These are phyloP conservation scores for Buceros bicornis DNA, from an alignment of 2,797 vertebrate genomes.

Conservation along the genomic window DNA sequence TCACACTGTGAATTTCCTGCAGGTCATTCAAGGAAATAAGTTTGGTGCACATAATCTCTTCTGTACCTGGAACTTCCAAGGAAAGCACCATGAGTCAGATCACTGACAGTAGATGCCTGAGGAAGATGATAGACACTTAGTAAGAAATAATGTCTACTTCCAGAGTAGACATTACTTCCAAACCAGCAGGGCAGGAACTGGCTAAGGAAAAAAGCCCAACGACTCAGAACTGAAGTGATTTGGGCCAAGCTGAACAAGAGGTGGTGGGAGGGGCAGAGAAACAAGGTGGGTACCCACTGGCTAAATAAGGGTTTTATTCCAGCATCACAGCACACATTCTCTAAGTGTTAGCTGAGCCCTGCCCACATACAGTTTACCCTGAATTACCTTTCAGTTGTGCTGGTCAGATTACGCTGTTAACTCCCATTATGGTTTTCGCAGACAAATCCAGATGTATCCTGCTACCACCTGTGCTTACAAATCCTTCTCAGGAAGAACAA, in stretches of 20 bases:
- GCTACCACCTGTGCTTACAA: not conserved
- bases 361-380: not conserved
- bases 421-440: not conserved
- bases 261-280: not conserved
- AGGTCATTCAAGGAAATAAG: not conserved
- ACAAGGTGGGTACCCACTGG: not conserved
- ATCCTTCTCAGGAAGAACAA: not conserved
- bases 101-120: not conserved
- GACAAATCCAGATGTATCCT: not conserved
- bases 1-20: not conserved
- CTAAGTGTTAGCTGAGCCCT: not conserved
- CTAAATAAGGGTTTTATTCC: not conserved
- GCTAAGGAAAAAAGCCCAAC: fast-evolving
- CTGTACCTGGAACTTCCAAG: not conserved
- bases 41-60: not conserved
- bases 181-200: not conserved
- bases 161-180: not conserved
- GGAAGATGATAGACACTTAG: not conserved
- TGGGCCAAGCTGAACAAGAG: not conserved
- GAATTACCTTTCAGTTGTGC: not conserved
- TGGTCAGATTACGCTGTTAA: not conserved
- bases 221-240: not conserved
- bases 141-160: not conserved
- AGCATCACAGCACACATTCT: not conserved
- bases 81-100: not conserved